phyloP scores from a whole-genome alignment of 2,888 invertebrate genomes.

The Embidobia sp. region DNA sequence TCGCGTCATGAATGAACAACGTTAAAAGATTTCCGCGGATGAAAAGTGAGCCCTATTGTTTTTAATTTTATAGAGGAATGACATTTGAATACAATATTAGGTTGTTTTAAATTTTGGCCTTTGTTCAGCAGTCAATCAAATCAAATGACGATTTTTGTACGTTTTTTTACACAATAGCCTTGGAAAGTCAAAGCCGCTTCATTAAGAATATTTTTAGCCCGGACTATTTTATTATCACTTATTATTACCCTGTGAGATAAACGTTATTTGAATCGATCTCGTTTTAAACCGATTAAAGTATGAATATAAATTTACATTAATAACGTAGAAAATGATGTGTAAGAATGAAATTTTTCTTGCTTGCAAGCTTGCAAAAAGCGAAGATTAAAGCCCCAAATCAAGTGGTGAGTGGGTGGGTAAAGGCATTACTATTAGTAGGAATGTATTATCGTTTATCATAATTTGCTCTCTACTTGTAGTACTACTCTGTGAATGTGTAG shows the following conservation, averaged over 20 bases:
- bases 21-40: background rate
- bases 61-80: background rate
- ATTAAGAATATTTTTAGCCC: no score
- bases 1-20: background rate
- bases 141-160: no score
- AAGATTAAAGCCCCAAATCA: slow-evolving; percentile 72
- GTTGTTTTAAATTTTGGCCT: background rate
- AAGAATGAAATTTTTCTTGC: slow-evolving; percentile 68
- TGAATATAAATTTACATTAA: no score
- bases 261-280: no score
- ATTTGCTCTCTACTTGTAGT: slow-evolving; percentile 59
- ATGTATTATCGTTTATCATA: slow-evolving; percentile 64
- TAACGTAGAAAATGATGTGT: slow-evolving; percentile 4
- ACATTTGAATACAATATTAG: background rate
- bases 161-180: no score
- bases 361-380: slow-evolving; percentile 75
- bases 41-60: background rate
- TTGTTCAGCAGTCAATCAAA: background rate
- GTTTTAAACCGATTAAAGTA: no score
- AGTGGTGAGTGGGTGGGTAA: slow-evolving; percentile 75
- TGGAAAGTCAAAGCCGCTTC: no score
- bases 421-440: slow-evolving; percentile 63
- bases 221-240: no score
- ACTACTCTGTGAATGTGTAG: slow-evolving; percentile 60
- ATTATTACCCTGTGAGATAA: no score